Evolutionary conservation across 2,888 invertebrate species (phyloP).

Genomic region (Torymus texanus): DNA sequence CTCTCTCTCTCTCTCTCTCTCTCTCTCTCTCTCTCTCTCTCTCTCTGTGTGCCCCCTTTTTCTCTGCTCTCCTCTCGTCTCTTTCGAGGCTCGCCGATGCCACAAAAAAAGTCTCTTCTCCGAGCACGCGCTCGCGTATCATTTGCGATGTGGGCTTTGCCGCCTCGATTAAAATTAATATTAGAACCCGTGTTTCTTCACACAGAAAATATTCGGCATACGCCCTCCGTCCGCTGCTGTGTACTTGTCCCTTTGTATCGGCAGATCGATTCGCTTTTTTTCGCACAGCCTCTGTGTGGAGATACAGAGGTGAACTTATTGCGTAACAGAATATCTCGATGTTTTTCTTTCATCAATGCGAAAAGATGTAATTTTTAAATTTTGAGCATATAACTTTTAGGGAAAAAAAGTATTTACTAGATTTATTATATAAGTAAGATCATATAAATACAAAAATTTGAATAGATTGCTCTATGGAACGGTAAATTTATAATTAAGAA

Average conservation of each 20-base stretch:
- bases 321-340: slow-evolving; percentile 17
- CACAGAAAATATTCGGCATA: slow-evolving; percentile 69
- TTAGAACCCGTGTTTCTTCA: slow-evolving; percentile 72
- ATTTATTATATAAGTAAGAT: no score
- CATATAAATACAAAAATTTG: no score
- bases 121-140: slow-evolving; percentile 61
- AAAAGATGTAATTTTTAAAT: no score
- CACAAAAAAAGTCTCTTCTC: slow-evolving; percentile 59
- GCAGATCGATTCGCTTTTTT: slow-evolving; percentile 39
- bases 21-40: slow-evolving; percentile 12
- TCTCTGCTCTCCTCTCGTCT: slow-evolving; percentile 57
- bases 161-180: slow-evolving; percentile 73
- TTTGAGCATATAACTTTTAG: no score
- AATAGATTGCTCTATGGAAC: slow-evolving; percentile 12
- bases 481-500: slow-evolving; percentile 56
- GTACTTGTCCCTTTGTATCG: slow-evolving; percentile 36
- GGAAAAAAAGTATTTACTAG: no score
- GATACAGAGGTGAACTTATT: not conserved
- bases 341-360: not conserved
- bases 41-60: slow-evolving; percentile 5
- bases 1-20: slow-evolving; percentile 16
- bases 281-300: not conserved
- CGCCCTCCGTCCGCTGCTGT: not conserved
- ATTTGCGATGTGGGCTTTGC: slow-evolving; percentile 64
- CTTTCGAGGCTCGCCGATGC: slow-evolving; percentile 55